Conservation (phyloP, 2,888 invertebrate species). For the Drosophila anomalata region DNA sequence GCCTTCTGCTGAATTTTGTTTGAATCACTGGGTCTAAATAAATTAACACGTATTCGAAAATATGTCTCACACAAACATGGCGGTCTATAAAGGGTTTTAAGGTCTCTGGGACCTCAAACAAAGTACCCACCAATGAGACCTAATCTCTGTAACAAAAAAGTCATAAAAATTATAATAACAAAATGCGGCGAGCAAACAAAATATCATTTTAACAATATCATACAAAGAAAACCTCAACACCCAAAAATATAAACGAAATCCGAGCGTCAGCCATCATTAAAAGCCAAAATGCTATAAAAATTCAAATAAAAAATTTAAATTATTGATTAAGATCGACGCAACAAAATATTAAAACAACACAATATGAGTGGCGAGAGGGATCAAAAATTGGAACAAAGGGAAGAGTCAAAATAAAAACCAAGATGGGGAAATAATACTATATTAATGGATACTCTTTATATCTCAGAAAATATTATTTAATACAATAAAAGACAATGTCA, state of each 20-base stretch:
- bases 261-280: slow-evolving; percentile 54
- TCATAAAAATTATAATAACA: slow-evolving; percentile 66
- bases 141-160: slow-evolving; percentile 37
- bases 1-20: slow-evolving; percentile 42
- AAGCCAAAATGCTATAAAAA: slow-evolving; percentile 66
- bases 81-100: slow-evolving; percentile 50
- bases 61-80: slow-evolving; percentile 28
- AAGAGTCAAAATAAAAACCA: slow-evolving; percentile 56
- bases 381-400: slow-evolving; percentile 43
- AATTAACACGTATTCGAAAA: slow-evolving; percentile 44
- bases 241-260: slow-evolving; percentile 20
- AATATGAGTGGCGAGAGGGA: slow-evolving; percentile 30
- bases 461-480: not conserved
- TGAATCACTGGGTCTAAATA: slow-evolving; percentile 35
- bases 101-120: slow-evolving; percentile 35
- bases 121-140: slow-evolving; percentile 56
- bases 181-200: slow-evolving; percentile 51
- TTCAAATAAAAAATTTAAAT: slow-evolving; percentile 78
- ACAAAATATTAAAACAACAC: slow-evolving; percentile 63
- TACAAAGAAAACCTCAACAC: slow-evolving; percentile 43
- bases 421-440: slow-evolving; percentile 1
- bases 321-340: slow-evolving; percentile 75
- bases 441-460: slow-evolving; percentile 3
- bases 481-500: too few species aligned
- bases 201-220: slow-evolving; percentile 43